Percentiles rank a stretch among this genome's conserved stretches.
These are phyloP conservation scores for Drosophila santomea DNA, from an alignment of 1,140 invertebrate species.

Conservation along the genomic window DNA sequence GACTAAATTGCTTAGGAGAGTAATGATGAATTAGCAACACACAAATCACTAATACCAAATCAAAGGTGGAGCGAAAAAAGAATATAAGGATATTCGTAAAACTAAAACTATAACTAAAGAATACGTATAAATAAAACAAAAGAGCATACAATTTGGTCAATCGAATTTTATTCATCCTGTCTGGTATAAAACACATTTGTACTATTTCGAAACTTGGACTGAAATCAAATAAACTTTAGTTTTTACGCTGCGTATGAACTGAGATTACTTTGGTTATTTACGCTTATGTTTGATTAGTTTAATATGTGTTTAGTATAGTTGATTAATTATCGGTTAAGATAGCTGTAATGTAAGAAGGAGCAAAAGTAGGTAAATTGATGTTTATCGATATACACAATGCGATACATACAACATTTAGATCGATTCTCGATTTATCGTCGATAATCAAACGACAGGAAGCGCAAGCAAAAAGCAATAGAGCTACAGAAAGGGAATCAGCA, in stretches of 20 bases:
- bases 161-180: conserved; percentile 56
- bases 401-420: conserved; percentile 26
- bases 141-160: conserved; percentile 58
- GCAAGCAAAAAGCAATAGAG: conserved; percentile 26
- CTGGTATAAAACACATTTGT: conserved; percentile 34
- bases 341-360: conserved; percentile 64
- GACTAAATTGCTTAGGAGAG: conserved; percentile 43
- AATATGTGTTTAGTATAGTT: conserved; percentile 40
- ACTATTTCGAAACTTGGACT: conserved; percentile 74
- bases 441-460: conserved; percentile 19
- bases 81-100: conserved; percentile 20
- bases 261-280: conserved; percentile 49
- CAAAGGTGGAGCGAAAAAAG: conserved; percentile 29
- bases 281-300: conserved; percentile 29
- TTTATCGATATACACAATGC: conserved; percentile 35
- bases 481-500: conserved; percentile 27
- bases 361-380: conserved; percentile 41
- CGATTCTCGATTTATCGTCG: conserved; percentile 24
- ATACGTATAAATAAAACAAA: conserved; percentile 55
- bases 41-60: conserved; percentile 46
- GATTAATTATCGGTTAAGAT: conserved; percentile 40
- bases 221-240: conserved; percentile 81
- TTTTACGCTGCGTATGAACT: conserved; percentile 62
- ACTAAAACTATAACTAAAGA: conserved; percentile 40
- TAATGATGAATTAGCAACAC: conserved; percentile 43